Evolutionary conservation across 2,113 vertebrate species (phyloP), one percentile per base, ranked within the genome.

Genomic region (Toxotes chatareus): DNA sequence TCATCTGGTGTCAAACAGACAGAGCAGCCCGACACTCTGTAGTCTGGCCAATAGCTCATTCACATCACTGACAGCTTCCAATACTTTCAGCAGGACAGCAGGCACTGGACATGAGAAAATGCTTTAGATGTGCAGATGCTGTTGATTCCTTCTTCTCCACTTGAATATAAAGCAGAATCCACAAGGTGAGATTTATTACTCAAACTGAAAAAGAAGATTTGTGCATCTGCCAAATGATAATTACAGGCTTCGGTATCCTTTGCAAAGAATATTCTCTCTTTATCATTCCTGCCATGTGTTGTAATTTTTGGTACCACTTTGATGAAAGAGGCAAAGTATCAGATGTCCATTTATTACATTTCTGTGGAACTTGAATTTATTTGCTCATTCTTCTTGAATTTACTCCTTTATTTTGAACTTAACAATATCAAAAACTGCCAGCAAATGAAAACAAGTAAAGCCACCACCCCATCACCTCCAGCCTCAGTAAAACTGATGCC

Each of bases 1-100:
- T 85, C 71, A 64, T 67, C 62, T 74, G 74, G 46, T 86, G 70
- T 86, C 88, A 83, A 51, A 77, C 83, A 59, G 42, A 68, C 80
- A 62, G 68, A 42, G 46, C 46, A 55, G 53, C 56, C 36, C 4
- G 34, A 36, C 76, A 62, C 23, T 73, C 53, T 83, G 67, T 69
- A 65, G 73, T 73, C 65, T 73, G 73, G 56, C 67, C 74, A 34
- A 31, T 55, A 59, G 47, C 78, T 86, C 76, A 44, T 76, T 83
- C 71, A 17, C 42, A 69, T 27, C 60, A 6, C 51, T 55, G 85
- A 70, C 74, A 76, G 55, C 23, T 74, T 75, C 76, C 55, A 76
- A 14, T 60, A 56, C 51, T 36, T 76, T 57, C 49, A 75, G 27
- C 65, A 19, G 36, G 66, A 17, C 59, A 78, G 60, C 55, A 49